A percentile compares a stretch with the other conserved stretches of the same genome.
phyloP scores from a whole-genome alignment of 2,113 vertebrate genomes.

The Limnothrissa miodon region DNA sequence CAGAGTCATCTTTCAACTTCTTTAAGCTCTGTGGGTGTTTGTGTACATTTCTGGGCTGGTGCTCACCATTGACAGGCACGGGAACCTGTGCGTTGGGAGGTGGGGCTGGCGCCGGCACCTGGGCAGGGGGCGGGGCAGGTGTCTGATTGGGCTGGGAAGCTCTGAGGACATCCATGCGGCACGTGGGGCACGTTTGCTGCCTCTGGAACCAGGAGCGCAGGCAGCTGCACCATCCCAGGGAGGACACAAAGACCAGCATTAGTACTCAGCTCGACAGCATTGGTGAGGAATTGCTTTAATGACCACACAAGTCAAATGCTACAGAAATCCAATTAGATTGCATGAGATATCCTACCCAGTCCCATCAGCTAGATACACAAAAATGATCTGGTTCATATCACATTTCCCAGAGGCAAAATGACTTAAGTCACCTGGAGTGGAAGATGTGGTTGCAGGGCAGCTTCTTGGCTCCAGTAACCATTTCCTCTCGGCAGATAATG shows the following conservation, averaged over 20 bases:
- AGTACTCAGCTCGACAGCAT: not conserved
- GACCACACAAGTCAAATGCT: not conserved
- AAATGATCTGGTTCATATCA: not conserved
- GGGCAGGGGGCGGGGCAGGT: conserved; percentile 69
- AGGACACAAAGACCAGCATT: not conserved
- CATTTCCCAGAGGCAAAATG: not conserved
- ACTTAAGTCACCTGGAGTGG: conserved; percentile 82
- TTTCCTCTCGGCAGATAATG: conserved; percentile 96
- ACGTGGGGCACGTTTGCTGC: conserved; percentile 95
- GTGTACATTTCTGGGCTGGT: not conserved
- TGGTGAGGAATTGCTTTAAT: not conserved
- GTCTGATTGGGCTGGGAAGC: conserved; percentile 80
- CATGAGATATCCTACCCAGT: not conserved
- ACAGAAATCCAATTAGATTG: not conserved
- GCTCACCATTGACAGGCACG: conserved; percentile 81
- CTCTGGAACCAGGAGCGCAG: conserved; percentile 97
- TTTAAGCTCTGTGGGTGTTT: not conserved
- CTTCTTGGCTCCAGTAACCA: conserved; percentile 94
- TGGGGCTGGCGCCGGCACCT: conserved; percentile 63
- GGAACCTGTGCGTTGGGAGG: conserved; percentile 66
- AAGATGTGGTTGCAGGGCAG: conserved; percentile 97
- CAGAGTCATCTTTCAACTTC: not conserved
- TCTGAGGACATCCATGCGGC: conserved; percentile 91
- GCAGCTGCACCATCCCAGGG: conserved; percentile 71
- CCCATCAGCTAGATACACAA: not conserved